Evolutionary conservation across 2,113 vertebrate species (phyloP).

Genomic region (Entelurus aequoreus): DNA sequence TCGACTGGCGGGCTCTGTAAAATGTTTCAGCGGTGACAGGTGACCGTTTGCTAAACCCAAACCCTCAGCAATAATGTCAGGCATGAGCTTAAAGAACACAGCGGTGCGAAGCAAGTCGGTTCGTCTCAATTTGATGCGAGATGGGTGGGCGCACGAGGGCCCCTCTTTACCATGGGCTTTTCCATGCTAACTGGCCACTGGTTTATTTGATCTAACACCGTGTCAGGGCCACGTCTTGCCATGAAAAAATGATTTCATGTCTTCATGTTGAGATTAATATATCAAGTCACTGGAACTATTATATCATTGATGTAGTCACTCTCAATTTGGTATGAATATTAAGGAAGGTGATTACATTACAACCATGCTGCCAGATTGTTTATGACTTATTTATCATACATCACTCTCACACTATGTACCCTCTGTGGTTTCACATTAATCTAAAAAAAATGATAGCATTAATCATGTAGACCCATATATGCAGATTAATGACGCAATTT

Average conservation of each 20-base stretch:
- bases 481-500: too few relatives aligned
- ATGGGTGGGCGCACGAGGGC: too few relatives aligned
- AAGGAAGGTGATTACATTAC: conserved; percentile 46
- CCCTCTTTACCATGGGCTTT: too few relatives aligned
- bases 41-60: conserved; percentile 10
- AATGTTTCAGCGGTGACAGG: conserved; percentile 13
- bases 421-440: background rate
- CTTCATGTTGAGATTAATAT: conserved; percentile 64
- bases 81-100: background rate
- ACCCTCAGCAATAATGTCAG: background rate
- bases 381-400: conserved; percentile 2
- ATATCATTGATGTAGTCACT: conserved; percentile 56
- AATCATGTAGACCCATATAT: too few relatives aligned
- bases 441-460: too few relatives aligned
- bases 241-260: conserved; percentile 51
- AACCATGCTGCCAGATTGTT: conserved; percentile 18
- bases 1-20: background rate
- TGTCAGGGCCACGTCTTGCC: conserved; percentile 29
- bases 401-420: background rate
- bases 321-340: conserved; percentile 50
- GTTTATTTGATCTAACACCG: conserved; percentile 1
- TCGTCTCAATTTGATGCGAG: background rate
- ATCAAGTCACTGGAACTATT: conserved; percentile 56
- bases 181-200: too few relatives aligned
- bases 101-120: background rate